Percentiles rank a stretch among this genome's conserved stretches.
Conservation (phyloP, 1,140 invertebrate species). For the Drosophila quadrilineata region DNA sequence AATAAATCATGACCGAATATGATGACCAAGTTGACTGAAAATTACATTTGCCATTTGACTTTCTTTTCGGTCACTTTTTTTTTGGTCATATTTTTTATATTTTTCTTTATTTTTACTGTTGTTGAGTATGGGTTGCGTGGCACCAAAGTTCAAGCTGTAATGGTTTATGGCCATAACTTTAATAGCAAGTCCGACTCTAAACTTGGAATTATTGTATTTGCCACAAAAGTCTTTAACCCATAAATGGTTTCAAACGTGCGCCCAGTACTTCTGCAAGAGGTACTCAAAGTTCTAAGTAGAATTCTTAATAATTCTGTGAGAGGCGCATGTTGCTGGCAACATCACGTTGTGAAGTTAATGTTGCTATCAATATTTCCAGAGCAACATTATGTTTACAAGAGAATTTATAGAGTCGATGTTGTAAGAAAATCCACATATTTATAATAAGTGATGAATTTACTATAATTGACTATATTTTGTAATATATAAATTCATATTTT, state of each 20-base stretch:
- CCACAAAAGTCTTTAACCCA: slow-evolving; percentile 38
- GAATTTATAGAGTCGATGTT: no score
- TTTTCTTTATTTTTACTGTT: background rate
- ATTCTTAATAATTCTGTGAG: background rate
- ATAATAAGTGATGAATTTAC: no score
- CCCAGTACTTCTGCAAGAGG: slow-evolving; percentile 33
- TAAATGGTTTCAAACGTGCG: slow-evolving; percentile 45
- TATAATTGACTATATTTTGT: background rate
- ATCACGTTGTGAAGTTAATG: no score
- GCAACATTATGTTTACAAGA: background rate
- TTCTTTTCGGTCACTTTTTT: slow-evolving; percentile 41
- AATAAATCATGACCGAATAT: slow-evolving; percentile 54
- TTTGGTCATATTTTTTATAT: no score
- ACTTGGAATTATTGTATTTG: slow-evolving; percentile 7
- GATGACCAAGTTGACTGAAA: slow-evolving; percentile 25
- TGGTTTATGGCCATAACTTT: slow-evolving; percentile 28
- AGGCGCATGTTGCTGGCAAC: slow-evolving; percentile 3
- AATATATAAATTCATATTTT: background rate
- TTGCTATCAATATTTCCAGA: no score
- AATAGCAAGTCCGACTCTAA: slow-evolving; percentile 21
- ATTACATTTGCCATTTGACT: slow-evolving; percentile 51
- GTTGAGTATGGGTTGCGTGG: background rate
- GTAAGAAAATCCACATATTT: no score
- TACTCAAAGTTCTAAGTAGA: slow-evolving; percentile 15
- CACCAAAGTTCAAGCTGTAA: slow-evolving; percentile 42